Evolutionary conservation across 2,888 invertebrate genomes (phyloP).

Genomic region (Leucania comma): DNA sequence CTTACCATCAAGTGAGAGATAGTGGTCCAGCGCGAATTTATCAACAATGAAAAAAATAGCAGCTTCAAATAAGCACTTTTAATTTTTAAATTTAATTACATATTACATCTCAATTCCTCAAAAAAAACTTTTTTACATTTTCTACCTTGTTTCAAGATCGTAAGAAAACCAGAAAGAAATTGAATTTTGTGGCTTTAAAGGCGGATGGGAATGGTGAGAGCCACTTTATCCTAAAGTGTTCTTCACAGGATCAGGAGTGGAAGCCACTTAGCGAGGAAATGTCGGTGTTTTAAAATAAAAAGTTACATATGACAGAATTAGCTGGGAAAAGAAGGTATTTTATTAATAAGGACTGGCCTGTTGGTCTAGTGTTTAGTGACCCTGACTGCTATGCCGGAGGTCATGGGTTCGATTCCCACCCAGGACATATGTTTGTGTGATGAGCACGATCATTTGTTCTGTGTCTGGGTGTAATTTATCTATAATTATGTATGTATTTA

Average conservation of each 20-base stretch:
- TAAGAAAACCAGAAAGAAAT: slow-evolving; percentile 28
- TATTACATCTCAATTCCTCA: neutral
- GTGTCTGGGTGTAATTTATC: too few species aligned
- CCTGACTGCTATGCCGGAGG: too few species aligned
- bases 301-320: slow-evolving; percentile 33
- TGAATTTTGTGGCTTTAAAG: slow-evolving; percentile 41
- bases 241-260: slow-evolving; percentile 45
- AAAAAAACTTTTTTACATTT: neutral
- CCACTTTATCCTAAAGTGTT: slow-evolving; percentile 43
- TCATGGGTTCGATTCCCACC: too few species aligned
- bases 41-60: too few species aligned
- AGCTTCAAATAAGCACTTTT: too few species aligned
- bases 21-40: too few species aligned
- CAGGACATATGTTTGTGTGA: too few species aligned
- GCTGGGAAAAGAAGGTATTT: neutral
- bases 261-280: slow-evolving; percentile 44
- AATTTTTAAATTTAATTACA: neutral
- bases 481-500: too few species aligned
- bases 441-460: too few species aligned
- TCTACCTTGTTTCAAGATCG: slow-evolving; percentile 5
- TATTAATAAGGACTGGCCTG: too few species aligned
- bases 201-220: slow-evolving; percentile 20
- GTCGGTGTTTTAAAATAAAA: slow-evolving; percentile 37
- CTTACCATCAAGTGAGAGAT: too few species aligned
- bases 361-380: too few species aligned